These are phyloP conservation scores for Exephanes ischioxanthus DNA, from an alignment of 2,888 invertebrate genomes.

Conservation along the genomic window DNA sequence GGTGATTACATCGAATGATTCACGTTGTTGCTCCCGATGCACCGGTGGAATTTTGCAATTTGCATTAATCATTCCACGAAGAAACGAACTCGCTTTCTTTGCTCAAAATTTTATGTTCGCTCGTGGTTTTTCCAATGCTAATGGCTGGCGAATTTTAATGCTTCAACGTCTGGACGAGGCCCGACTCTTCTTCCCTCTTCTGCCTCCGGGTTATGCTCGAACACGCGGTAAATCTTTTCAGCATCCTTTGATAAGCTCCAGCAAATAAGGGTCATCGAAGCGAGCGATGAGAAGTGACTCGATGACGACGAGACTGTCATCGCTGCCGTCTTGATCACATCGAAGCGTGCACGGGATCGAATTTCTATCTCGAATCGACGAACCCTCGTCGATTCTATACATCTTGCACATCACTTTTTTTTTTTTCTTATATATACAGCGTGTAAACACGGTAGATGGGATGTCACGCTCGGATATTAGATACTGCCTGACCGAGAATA, in stretches of 20 bases:
- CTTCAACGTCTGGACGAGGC: background rate
- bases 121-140: background rate
- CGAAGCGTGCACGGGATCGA: slow-evolving; percentile 52
- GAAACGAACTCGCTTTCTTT: background rate
- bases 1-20: slow-evolving; percentile 62
- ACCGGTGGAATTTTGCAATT: slow-evolving; percentile 61
- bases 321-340: slow-evolving; percentile 45
- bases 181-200: background rate
- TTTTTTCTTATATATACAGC: slow-evolving; percentile 28
- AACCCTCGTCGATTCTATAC: background rate
- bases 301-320: slow-evolving; percentile 58
- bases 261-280: slow-evolving; percentile 52
- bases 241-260: slow-evolving; percentile 16
- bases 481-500: slow-evolving; percentile 63
- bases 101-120: background rate
- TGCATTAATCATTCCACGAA: slow-evolving; percentile 48
- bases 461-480: slow-evolving; percentile 50
- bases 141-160: slow-evolving; percentile 17
- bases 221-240: slow-evolving; percentile 2
- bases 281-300: slow-evolving; percentile 64
- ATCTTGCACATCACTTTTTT: background rate
- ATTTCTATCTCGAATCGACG: slow-evolving; percentile 49
- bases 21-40: slow-evolving; percentile 53
- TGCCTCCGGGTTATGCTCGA: background rate
- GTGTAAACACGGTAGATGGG: slow-evolving; percentile 61